These are phyloP conservation scores for Lagodon rhomboides DNA, from an alignment of 2,797 vertebrate genomes.

Conservation along the genomic window DNA sequence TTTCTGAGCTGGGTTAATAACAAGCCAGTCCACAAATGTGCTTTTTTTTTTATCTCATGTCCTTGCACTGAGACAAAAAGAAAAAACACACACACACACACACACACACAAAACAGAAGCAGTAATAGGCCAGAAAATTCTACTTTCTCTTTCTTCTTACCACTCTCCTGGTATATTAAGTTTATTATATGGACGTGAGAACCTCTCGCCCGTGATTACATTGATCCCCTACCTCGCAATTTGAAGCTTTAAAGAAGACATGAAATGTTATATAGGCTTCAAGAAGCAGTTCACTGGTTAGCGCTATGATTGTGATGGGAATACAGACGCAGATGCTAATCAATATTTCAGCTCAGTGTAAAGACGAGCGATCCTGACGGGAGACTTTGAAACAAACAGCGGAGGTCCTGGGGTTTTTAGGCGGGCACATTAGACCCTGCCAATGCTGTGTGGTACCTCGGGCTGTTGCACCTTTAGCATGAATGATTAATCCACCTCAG, in stretches of 20 bases:
- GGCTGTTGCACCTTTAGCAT: conserved; percentile 69
- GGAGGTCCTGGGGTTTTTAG: conserved; percentile 43
- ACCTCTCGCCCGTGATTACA: background rate
- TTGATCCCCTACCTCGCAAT: conserved; percentile 6
- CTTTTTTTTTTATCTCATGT: conserved; percentile 35
- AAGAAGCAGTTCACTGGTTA: conserved; percentile 34
- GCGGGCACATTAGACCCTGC: conserved; percentile 15
- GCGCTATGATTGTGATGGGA: conserved; percentile 49
- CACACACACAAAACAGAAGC: background rate
- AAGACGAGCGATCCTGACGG: conserved; percentile 40
- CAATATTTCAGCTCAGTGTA: conserved; percentile 71
- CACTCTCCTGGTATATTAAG: background rate
- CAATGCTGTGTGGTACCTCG: conserved; percentile 30
- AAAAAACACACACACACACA: background rate
- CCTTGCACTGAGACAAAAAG: conserved; percentile 47
- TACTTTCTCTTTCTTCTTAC: background rate
- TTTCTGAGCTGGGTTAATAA: conserved; percentile 38
- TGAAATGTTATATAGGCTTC: conserved; percentile 35
- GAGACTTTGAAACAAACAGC: conserved; percentile 64
- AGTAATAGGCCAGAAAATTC: background rate
- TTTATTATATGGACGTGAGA: conserved; percentile 3
- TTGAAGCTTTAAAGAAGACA: conserved; percentile 22
- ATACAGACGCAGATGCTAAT: conserved; percentile 59
- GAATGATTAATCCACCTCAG: conserved; percentile 74
- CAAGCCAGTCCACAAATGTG: conserved; percentile 34